Conservation (phyloP, 1,140 invertebrate genomes). For the Pantala flavescens region DNA sequence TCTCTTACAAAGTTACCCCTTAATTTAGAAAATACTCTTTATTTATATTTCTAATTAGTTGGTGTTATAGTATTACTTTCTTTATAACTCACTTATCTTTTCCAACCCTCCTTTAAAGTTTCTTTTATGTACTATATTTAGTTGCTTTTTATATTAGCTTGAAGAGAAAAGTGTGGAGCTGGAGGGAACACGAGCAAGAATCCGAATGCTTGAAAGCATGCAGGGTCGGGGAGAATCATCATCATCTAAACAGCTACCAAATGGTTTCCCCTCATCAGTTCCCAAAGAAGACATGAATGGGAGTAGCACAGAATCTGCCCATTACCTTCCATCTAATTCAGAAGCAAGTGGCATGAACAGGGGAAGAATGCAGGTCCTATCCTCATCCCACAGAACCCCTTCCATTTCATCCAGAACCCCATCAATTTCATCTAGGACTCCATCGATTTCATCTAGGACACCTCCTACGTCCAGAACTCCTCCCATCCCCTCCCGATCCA, state of each 20-base stretch:
- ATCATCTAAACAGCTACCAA: slow-evolving; percentile 21
- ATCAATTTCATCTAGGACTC: neutral
- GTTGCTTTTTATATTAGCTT: slow-evolving; percentile 42
- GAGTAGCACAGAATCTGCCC: slow-evolving; percentile 50
- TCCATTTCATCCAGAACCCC: neutral
- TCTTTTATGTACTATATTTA: too few species aligned
- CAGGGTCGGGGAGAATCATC: slow-evolving; percentile 25
- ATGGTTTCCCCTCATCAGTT: neutral
- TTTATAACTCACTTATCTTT: too few species aligned
- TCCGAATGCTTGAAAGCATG: slow-evolving; percentile 53
- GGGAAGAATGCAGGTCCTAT: neutral
- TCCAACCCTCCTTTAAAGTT: too few species aligned
- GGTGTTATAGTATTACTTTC: too few species aligned
- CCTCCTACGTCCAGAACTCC: neutral
- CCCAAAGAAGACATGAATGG: slow-evolving; percentile 37
- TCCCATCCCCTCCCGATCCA: neutral
- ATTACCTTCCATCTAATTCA: slow-evolving; percentile 39
- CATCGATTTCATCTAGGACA: neutral
- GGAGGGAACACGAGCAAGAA: slow-evolving; percentile 62
- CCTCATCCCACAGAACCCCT: neutral
- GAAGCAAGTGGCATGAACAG: slow-evolving; percentile 20
- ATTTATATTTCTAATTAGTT: too few species aligned
- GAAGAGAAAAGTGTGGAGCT: slow-evolving; percentile 71
- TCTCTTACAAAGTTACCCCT: too few species aligned
- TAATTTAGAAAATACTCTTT: too few species aligned